phyloP scores from a whole-genome alignment of 2,797 vertebrate genomes.

The Lycodopsis pacificus region DNA sequence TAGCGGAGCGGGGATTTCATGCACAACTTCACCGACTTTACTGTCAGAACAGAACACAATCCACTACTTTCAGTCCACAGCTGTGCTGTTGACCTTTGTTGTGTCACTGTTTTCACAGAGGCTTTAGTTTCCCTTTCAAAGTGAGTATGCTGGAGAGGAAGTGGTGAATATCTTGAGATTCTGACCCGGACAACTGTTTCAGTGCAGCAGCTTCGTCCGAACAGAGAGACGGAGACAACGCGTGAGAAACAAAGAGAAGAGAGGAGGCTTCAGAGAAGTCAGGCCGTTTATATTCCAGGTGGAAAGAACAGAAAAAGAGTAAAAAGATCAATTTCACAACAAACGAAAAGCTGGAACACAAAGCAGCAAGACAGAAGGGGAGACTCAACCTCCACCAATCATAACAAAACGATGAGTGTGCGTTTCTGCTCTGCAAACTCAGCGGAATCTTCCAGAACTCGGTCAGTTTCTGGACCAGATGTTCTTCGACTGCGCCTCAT shows the following conservation, averaged over 20 bases:
- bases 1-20: too few relatives aligned
- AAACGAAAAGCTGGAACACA: neutral
- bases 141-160: neutral
- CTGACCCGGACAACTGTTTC: neutral
- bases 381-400: conserved; percentile 33
- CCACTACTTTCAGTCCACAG: too few relatives aligned
- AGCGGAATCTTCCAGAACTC: conserved; percentile 44
- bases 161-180: neutral
- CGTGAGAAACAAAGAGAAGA: too few relatives aligned
- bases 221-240: too few relatives aligned
- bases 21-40: neutral
- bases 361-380: neutral
- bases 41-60: too few relatives aligned
- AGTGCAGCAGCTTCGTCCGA: neutral
- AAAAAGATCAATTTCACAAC: neutral
- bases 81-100: too few relatives aligned
- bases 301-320: neutral
- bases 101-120: neutral
- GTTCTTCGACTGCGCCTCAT: conserved; percentile 31
- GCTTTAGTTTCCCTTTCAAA: neutral
- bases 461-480: conserved; percentile 52
- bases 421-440: conserved; percentile 52
- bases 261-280: too few relatives aligned
- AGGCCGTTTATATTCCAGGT: neutral
- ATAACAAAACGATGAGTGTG: conserved; percentile 30